Base-by-base conservation (phyloP, 2,797 vertebrate genomes). In the Morus bassanus region DNA sequence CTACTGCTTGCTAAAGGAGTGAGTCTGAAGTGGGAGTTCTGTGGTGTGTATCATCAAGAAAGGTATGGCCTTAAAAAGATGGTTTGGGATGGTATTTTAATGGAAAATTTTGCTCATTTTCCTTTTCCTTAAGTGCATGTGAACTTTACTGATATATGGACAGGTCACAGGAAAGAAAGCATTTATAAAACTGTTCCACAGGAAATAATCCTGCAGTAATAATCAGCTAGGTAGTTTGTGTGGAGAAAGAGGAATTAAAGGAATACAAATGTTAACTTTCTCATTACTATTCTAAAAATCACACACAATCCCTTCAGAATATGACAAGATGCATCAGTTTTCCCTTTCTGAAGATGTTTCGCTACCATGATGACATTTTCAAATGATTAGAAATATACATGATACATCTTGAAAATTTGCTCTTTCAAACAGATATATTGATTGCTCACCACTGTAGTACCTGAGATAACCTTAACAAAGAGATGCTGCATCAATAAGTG, bases 381-480 rank as follows among this genome's bases (percentile, higher is more conserved):
- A 1, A 84, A 53, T 60, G 2, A 35, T 41, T 50, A 65, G 15
- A 75, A 70, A 67, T 39, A 85, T 15, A 89, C n/a, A 61, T 27
- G 27, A 76, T 70, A 63, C 50, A 78, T 61, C 79, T 93, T 79
- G 50, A 91, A 85, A 96, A 89, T 85, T 68, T 95, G 51, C 59
- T 95, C 85, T 51, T 27, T 88, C 79, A 92, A 91, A 86, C 50
- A 91, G 89, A 67, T 74, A 16, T 61, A 88, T 80, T 88, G 91
- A 92, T 96, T 95, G 18, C 27, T 89, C n/a, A 88, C 18, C 31
- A 85, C 48, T 73, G 9, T 33, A 54, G 89, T 85, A 70, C 31
- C 43, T 88, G 37, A 57, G 33, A 57, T 85, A 92, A 93, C 39
- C 83, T 91, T 85, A 81, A n/a, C 27, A 56, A 76, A 35, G 17